Conservation (phyloP, 2,113 vertebrate species). For the Macquaria ambigua region DNA sequence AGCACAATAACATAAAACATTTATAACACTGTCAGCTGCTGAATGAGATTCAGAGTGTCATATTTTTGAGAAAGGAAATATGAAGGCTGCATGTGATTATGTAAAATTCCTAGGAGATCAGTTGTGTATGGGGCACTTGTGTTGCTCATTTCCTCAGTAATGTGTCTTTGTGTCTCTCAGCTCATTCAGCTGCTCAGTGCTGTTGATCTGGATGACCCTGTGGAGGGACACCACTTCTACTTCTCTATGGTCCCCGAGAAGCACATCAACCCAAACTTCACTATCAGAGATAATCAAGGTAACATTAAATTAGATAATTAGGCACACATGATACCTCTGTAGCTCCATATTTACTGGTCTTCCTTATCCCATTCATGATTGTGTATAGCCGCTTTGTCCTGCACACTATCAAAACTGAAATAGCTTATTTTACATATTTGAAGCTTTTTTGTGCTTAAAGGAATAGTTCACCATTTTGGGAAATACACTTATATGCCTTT, state of each 20-base stretch:
- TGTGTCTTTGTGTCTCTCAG: constrained; percentile 79
- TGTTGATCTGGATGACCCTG: constrained; percentile 89
- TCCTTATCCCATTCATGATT: too few relatives aligned
- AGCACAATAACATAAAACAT: background rate
- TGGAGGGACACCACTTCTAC: constrained; percentile 87
- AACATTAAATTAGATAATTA: background rate
- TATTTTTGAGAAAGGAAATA: constrained; percentile 8
- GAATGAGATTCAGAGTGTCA: background rate
- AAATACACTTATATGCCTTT: background rate
- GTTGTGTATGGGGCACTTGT: background rate
- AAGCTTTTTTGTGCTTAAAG: background rate
- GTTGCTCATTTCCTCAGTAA: background rate
- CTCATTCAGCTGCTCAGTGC: constrained; percentile 91
- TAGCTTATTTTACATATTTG: too few relatives aligned
- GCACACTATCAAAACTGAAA: background rate
- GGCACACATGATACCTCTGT: background rate
- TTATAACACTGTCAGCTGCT: background rate
- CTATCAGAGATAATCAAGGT: constrained; percentile 93
- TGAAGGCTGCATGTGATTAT: background rate
- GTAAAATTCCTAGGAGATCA: background rate
- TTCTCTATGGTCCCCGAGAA: constrained; percentile 88
- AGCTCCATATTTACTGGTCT: background rate
- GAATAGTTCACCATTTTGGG: background rate
- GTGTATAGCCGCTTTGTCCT: background rate
- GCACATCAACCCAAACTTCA: constrained; percentile 89